phyloP scores from a whole-genome alignment of 2,113 vertebrate genomes.

The Setophaga petechia region DNA sequence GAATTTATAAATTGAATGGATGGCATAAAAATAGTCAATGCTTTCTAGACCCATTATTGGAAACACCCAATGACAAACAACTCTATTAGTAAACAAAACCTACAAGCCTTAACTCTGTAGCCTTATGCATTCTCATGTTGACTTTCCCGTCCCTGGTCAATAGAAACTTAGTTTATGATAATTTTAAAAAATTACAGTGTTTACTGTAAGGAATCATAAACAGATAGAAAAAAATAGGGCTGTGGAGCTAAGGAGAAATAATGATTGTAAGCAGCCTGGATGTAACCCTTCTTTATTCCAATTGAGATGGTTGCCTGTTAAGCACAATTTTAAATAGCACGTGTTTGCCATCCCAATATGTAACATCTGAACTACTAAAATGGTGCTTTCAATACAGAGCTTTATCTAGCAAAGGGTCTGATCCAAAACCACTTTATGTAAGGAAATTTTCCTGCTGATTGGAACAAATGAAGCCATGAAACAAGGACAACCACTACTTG shows the following conservation, averaged over 20 bases:
- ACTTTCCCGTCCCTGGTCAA: not conserved
- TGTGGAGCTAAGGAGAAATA: not conserved
- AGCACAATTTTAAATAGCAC: not conserved
- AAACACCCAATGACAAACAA: constrained; percentile 7
- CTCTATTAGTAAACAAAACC: not conserved
- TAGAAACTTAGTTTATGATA: not conserved
- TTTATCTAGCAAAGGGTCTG: not conserved
- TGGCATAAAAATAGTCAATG: not conserved
- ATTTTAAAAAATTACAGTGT: not conserved
- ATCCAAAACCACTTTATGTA: not conserved
- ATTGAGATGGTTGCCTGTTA: not conserved
- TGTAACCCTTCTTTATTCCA: not conserved
- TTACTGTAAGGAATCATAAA: not conserved
- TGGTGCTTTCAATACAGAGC: not conserved
- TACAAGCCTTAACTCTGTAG: not conserved
- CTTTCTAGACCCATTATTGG: not conserved
- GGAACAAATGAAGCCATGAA: not conserved
- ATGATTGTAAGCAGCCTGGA: not conserved
- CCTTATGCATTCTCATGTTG: not conserved
- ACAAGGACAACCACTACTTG: not conserved
- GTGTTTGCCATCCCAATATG: not conserved
- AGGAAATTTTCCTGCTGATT: not conserved
- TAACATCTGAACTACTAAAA: not conserved
- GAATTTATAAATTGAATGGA: not conserved
- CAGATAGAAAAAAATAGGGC: not conserved